phyloP scores from a whole-genome alignment of 2,888 invertebrate genomes.

The Brassicogethes aeneus region DNA sequence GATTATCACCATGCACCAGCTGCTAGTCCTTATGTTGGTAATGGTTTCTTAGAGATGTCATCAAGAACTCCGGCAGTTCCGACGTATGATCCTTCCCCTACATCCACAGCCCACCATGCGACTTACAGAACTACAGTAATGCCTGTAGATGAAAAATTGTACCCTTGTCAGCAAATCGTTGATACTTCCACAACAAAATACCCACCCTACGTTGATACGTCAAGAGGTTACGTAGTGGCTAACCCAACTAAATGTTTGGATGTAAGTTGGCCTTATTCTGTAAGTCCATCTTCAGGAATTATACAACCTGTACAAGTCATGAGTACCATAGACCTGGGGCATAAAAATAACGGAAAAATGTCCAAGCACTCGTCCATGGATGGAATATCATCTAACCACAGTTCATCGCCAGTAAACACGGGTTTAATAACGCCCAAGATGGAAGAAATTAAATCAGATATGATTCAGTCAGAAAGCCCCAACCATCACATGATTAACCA shows the following conservation, averaged over 20 bases:
- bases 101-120: constrained; percentile 40
- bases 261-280: constrained; percentile 43
- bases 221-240: constrained; percentile 46
- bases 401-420: constrained; percentile 52
- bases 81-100: constrained; percentile 47
- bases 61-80: constrained; percentile 53
- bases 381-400: constrained; percentile 49
- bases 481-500: constrained; percentile 24
- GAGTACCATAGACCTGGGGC: constrained; percentile 28
- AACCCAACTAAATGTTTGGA: constrained; percentile 41
- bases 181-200: constrained; percentile 50
- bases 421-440: constrained; percentile 51
- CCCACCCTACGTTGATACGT: constrained; percentile 50
- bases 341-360: constrained; percentile 31
- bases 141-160: constrained; percentile 50
- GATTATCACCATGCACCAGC: constrained; percentile 66
- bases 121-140: constrained; percentile 36
- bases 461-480: constrained; percentile 23
- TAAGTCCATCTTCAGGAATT: constrained; percentile 42
- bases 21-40: constrained; percentile 58
- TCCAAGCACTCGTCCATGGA: constrained; percentile 39
- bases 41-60: constrained; percentile 75
- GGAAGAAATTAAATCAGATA: constrained; percentile 50
- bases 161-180: constrained; percentile 50
- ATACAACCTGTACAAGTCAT: constrained; percentile 42